These are phyloP conservation scores for Enteromius thamalakanensis DNA, from an alignment of 2,797 vertebrate species.

Conservation along the genomic window DNA sequence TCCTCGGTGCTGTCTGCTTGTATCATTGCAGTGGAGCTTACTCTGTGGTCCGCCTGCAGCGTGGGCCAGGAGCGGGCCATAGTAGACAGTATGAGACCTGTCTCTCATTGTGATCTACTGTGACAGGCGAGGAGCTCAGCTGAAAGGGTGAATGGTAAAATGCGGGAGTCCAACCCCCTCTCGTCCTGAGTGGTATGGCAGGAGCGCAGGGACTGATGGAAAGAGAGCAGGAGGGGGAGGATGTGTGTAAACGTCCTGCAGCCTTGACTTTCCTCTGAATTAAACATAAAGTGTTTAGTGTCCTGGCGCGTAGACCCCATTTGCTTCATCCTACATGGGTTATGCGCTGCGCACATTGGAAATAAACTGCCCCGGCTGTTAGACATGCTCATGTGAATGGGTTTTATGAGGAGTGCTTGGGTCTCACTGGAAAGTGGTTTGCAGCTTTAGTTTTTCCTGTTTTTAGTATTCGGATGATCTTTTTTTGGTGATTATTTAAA, in stretches of 20 bases:
- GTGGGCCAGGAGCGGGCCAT: constrained; percentile 19
- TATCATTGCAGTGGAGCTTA: constrained; percentile 13
- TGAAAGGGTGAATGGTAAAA: constrained; percentile 51
- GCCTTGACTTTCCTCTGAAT: constrained; percentile 63
- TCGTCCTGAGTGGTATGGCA: constrained; percentile 44
- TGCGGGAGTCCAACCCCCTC: constrained; percentile 37
- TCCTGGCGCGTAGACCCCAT: constrained; percentile 54
- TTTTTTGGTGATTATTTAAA: constrained; percentile 20
- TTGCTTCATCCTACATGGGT: constrained; percentile 55
- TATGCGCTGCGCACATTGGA: constrained; percentile 26
- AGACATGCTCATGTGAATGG: constrained; percentile 36
- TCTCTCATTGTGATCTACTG: constrained; percentile 53
- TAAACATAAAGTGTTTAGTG: constrained; percentile 63
- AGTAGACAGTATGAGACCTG: constrained; percentile 54
- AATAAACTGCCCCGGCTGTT: constrained; percentile 48
- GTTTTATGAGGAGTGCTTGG: constrained; percentile 38
- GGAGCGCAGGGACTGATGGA: constrained; percentile 13
- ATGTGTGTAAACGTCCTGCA: constrained; percentile 44
- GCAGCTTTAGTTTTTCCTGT: background rate
- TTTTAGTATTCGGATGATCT: constrained; percentile 17
- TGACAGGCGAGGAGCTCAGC: constrained; percentile 49
- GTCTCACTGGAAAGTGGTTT: constrained; percentile 42
- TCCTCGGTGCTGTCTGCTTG: constrained; percentile 19
- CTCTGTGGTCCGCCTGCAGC: constrained; percentile 19
- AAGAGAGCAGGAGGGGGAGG: constrained; percentile 35